A percentile compares a stretch with the other conserved stretches of the same genome.
Conservation (phyloP, 2,797 vertebrate genomes). For the Ctenopoma multispine region DNA sequence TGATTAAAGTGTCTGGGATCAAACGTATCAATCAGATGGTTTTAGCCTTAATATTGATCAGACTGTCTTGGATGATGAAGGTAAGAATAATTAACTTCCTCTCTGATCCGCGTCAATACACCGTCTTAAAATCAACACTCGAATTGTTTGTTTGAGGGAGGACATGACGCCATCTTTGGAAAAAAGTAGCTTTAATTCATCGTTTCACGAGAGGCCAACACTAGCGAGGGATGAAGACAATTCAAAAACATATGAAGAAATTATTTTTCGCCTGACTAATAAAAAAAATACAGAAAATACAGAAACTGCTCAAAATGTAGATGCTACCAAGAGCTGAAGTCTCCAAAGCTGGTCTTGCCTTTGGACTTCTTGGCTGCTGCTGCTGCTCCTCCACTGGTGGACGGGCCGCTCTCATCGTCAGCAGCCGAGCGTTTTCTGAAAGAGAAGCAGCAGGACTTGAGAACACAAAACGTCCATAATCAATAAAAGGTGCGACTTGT, state of each 20-base stretch:
- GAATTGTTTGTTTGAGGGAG: neutral
- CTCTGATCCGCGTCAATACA: neutral
- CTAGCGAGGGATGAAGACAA: slow-evolving; percentile 9
- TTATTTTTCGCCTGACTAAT: neutral
- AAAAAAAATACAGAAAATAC: neutral
- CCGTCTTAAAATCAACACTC: neutral
- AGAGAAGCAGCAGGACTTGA: neutral
- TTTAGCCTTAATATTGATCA: slow-evolving; percentile 20
- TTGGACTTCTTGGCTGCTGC: slow-evolving; percentile 80
- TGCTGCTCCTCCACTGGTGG: slow-evolving; percentile 82
- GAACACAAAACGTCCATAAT: neutral
- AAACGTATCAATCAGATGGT: slow-evolving; percentile 19
- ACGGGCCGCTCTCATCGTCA: slow-evolving; percentile 82
- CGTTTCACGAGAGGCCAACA: slow-evolving; percentile 16
- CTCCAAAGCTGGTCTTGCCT: slow-evolving; percentile 86
- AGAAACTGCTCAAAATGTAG: neutral
- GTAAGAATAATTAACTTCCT: slow-evolving; percentile 10
- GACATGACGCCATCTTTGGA: fast-evolving
- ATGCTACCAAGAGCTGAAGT: slow-evolving; percentile 97
- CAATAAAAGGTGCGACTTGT: neutral
- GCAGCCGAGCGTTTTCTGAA: slow-evolving; percentile 87
- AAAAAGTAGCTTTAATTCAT: slow-evolving; percentile 54
- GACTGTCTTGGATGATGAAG: slow-evolving; percentile 4
- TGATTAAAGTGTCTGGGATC: neutral
- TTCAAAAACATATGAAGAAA: neutral